Conservation (phyloP, 1,140 invertebrate species). For the Brachionus sp. region DNA sequence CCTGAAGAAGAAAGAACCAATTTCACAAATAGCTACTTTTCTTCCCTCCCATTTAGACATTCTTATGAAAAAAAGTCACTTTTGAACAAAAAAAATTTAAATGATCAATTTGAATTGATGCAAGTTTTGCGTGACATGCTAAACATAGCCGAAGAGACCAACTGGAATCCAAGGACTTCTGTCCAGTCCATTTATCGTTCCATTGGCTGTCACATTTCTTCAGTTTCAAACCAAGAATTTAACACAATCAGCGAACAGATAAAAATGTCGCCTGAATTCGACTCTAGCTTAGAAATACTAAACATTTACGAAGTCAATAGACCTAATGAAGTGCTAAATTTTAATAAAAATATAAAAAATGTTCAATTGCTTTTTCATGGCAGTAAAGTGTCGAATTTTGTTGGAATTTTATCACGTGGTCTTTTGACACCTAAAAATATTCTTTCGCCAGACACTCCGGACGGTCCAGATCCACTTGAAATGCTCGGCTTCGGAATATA, state of each 20-base stretch:
- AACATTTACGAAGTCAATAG: slow-evolving; percentile 51
- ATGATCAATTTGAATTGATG: slow-evolving; percentile 45
- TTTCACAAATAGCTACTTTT: slow-evolving; percentile 17
- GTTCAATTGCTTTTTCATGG: slow-evolving; percentile 52
- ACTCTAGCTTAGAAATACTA: slow-evolving; percentile 48
- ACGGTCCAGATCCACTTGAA: slow-evolving; percentile 49
- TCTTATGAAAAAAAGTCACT: slow-evolving; percentile 4
- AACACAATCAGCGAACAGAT: slow-evolving; percentile 48
- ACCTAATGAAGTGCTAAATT: slow-evolving; percentile 50
- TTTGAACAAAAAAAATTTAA: not conserved
- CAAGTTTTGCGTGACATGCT: slow-evolving; percentile 55
- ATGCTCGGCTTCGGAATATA: slow-evolving; percentile 57
- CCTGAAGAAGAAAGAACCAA: slow-evolving; percentile 32
- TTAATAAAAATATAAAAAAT: slow-evolving; percentile 47
- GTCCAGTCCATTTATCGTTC: slow-evolving; percentile 53
- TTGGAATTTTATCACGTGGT: slow-evolving; percentile 59
- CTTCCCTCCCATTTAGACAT: slow-evolving; percentile 4
- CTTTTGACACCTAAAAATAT: slow-evolving; percentile 55
- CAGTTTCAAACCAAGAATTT: slow-evolving; percentile 47
- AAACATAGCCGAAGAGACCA: slow-evolving; percentile 53
- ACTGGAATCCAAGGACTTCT: slow-evolving; percentile 50
- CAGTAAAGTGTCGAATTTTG: slow-evolving; percentile 53
- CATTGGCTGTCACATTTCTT: slow-evolving; percentile 51
- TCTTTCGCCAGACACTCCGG: slow-evolving; percentile 51
- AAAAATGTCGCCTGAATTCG: slow-evolving; percentile 46